Base-by-base conservation (phyloP, 2,888 invertebrate genomes). In the Napeogenes inachia region DNA sequence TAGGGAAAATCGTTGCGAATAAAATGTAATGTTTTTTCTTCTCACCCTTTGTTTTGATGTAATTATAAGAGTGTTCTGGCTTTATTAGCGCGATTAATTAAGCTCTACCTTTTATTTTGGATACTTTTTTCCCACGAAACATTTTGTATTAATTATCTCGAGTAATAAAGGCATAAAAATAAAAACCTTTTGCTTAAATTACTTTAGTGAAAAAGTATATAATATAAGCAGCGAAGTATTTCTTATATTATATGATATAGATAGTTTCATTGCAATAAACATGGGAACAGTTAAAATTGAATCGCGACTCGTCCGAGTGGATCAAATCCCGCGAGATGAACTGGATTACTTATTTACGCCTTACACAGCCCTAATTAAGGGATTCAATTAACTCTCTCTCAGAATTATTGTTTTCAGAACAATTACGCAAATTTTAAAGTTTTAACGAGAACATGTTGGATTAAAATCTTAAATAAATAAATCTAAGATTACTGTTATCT, bases 301-400 rank as follows among this genome's bases (percentile, higher is more conserved):
- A 66, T 68, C 65, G 65, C 62, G 60, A 68, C 66, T 65, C 56
- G 60, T 55, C 56, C 60, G 30, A 13, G 55, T 56, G 54, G 57
- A 45, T 56, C 54, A 59, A 62, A 64, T 64, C 71, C 67, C 63
- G 4, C 13, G 63, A 66, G 72, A 71, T 70, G 69, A 68, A 50
- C 66, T 42, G 67, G 68, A 70, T 71, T 70, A 66, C 69, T 68
- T 71, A 70, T 70, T 71, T 68, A 71, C 70, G 68, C 66, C 73
- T 63, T 69, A 66, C 69, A 64, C 67, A 59, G 67, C 67, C 70
- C 70, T 72, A 71, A 73, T 75, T 72, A 71, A 73, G 66, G 73
- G 67, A 71, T 73, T 72, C 73, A 75, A 74, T 75, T 75, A 71
- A 72, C 69, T 71, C 64, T 69, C 72, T 71, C 73, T 74, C 71